Percentiles rank a stretch among this genome's conserved stretches.
phyloP scores from a whole-genome alignment of 2,797 vertebrate species.

The Siniperca scherzeri region DNA sequence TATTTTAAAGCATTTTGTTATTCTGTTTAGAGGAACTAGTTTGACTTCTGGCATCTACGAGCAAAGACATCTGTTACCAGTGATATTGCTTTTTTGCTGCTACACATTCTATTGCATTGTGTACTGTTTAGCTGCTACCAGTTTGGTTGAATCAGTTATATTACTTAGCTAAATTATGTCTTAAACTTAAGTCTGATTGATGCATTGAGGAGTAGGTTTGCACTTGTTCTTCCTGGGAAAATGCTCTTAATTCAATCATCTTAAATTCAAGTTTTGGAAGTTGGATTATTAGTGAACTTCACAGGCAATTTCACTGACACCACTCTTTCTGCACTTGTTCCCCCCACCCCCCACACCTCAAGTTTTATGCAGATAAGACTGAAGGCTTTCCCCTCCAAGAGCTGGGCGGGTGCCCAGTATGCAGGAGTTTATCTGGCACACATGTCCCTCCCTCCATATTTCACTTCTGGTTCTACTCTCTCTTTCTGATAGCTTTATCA shows the following conservation, averaged over 20 bases:
- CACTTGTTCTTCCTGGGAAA: background rate
- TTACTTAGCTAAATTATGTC: conserved; percentile 10
- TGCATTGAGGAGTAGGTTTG: background rate
- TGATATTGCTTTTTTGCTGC: conserved; percentile 12
- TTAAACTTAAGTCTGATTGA: background rate
- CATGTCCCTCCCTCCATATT: conserved; percentile 83
- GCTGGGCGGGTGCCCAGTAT: conserved; percentile 78
- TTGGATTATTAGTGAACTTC: conserved; percentile 31
- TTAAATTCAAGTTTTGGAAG: conserved; percentile 30
- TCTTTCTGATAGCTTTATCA: conserved; percentile 87
- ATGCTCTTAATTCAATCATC: background rate
- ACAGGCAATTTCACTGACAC: conserved; percentile 55
- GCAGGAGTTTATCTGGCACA: conserved; percentile 82
- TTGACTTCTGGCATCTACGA: background rate
- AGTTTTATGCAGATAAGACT: conserved; percentile 75
- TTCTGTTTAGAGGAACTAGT: background rate
- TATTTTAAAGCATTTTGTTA: background rate
- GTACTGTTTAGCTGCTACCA: background rate
- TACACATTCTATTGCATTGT: conserved; percentile 3
- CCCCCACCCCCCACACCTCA: background rate
- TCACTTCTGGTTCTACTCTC: conserved; percentile 82
- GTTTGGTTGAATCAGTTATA: conserved; percentile 15
- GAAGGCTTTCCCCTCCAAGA: conserved; percentile 70
- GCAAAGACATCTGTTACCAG: background rate
- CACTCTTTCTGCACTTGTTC: conserved; percentile 34